These are phyloP conservation scores for Cinara cedri DNA, from an alignment of 2,888 invertebrate species.

Conservation along the genomic window DNA sequence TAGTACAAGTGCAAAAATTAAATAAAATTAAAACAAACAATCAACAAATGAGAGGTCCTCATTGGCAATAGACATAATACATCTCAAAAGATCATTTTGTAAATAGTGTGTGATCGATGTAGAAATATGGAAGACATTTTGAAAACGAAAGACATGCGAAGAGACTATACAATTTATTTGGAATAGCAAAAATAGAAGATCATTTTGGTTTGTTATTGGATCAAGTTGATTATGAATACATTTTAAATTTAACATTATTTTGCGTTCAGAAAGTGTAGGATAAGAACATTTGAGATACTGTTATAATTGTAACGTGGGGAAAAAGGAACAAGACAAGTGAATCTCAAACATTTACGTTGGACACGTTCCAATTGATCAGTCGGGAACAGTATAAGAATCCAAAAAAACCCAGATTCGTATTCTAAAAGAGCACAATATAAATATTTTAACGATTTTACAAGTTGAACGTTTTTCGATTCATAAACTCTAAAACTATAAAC, in stretches of 20 bases:
- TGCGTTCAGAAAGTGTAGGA: neutral
- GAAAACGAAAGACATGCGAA: neutral
- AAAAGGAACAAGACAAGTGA: neutral
- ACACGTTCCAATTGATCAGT: neutral
- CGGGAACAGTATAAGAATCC: neutral
- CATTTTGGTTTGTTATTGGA: no score
- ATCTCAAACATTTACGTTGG: neutral
- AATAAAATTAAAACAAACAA: no score
- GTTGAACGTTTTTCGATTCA: no score
- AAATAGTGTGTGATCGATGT: neutral
- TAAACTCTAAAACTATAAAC: no score
- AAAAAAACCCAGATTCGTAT: neutral
- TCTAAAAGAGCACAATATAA: no score
- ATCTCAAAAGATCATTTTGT: neutral
- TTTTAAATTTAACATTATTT: neutral
- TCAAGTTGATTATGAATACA: no score
- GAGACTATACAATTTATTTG: neutral
- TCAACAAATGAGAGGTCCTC: no score
- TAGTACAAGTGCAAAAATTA: no score
- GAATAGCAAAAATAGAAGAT: neutral
- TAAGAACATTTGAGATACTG: no score
- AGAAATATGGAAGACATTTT: neutral
- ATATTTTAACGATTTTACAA: no score
- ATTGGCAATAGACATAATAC: neutral
- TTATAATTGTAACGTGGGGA: no score